Evolutionary conservation across 2,797 vertebrate genomes (phyloP).

Genomic region (Onychomys arenicola): DNA sequence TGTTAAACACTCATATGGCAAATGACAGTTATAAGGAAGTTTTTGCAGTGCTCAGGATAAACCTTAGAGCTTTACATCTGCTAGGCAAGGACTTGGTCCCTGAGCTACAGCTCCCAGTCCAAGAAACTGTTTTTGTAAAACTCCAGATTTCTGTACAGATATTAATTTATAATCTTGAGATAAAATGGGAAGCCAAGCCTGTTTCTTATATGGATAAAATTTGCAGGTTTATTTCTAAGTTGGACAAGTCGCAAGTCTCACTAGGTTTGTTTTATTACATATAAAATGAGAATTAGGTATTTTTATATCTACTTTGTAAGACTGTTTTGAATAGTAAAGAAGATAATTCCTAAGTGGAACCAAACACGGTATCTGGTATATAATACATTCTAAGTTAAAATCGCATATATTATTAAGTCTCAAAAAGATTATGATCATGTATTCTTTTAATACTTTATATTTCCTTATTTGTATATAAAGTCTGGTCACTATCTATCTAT

Average conservation of each 20-base stretch:
- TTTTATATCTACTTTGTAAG: neutral
- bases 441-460: slow-evolving; percentile 22
- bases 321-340: neutral
- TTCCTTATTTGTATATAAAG: neutral
- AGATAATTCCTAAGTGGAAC: neutral
- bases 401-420: neutral
- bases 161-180: neutral
- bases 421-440: neutral
- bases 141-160: neutral
- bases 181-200: neutral
- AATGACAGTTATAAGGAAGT: neutral
- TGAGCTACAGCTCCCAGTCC: neutral
- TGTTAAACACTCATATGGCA: slow-evolving; percentile 9
- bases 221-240: neutral
- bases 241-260: neutral
- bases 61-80: neutral
- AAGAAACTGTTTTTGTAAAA: neutral
- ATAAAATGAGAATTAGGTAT: neutral
- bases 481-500: neutral
- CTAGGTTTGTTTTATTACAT: neutral
- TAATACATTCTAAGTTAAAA: slow-evolving; percentile 2
- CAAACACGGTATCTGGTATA: neutral
- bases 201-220: neutral
- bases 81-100: neutral
- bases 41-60: neutral